Percentiles rank a stretch among this genome's conserved stretches.
phyloP scores from a whole-genome alignment of 2,113 vertebrate genomes.

The Phoxinus phoxinus region DNA sequence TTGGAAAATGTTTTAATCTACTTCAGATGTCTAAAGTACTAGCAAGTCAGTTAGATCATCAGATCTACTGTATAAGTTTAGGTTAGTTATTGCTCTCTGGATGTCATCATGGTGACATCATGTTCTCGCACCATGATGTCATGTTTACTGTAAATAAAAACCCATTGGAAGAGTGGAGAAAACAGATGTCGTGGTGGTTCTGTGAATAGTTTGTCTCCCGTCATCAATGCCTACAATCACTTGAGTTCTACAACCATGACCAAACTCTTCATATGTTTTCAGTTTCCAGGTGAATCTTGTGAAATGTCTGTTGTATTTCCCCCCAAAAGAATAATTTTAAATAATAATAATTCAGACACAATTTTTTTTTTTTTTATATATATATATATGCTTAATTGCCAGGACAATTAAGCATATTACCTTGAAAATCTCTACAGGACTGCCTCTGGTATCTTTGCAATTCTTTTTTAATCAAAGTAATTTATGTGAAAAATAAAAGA shows the following conservation, averaged over 20 bases:
- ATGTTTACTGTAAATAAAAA: background rate
- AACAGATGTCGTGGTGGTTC: background rate
- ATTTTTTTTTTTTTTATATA: no score
- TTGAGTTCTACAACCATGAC: background rate
- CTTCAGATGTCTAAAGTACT: background rate
- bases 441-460: background rate
- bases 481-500: background rate
- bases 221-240: background rate
- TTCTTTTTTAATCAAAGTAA: background rate
- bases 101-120: conserved; percentile 13
- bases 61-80: background rate
- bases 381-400: background rate
- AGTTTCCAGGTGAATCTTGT: background rate
- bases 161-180: background rate
- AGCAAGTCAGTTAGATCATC: background rate
- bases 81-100: background rate
- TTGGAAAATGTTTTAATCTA: conserved; percentile 1
- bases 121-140: conserved; percentile 16
- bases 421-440: no score
- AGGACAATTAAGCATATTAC: no score
- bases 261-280: background rate
- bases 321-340: background rate
- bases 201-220: background rate
- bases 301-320: background rate
- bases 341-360: no score